A percentile compares a stretch with the other conserved stretches of the same genome.
Evolutionary conservation across 2,113 vertebrate genomes (phyloP).

Genomic region (Ophthalmolycus amberensis): DNA sequence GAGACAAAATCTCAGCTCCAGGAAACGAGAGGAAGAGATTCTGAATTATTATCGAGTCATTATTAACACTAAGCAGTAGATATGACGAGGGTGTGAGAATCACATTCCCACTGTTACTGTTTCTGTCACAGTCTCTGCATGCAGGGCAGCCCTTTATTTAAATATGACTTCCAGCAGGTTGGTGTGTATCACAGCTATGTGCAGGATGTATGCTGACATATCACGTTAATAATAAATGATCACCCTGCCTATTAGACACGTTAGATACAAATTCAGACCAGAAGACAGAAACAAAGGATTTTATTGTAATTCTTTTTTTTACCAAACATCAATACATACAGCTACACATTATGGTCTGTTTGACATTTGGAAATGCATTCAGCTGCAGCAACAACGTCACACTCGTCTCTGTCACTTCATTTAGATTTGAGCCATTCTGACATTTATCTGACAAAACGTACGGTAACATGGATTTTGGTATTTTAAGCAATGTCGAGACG

Average conservation of each 20-base stretch:
- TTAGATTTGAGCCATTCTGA: conserved; percentile 58
- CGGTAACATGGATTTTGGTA: conserved; percentile 52
- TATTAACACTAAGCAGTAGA: conserved; percentile 7
- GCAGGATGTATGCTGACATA: not conserved
- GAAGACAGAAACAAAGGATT: conserved; percentile 48
- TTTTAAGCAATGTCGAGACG: conserved; percentile 55
- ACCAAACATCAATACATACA: conserved; percentile 76
- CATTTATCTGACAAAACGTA: conserved; percentile 63
- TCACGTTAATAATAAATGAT: conserved; percentile 1
- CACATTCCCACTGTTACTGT: conserved; percentile 4
- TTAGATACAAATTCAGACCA: conserved; percentile 14
- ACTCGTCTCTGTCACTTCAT: conserved; percentile 37
- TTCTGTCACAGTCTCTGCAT: not conserved
- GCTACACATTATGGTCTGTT: conserved; percentile 68
- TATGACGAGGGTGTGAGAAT: not conserved
- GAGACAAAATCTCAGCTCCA: conserved; percentile 41
- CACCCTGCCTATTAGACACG: not conserved
- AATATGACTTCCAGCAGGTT: not conserved
- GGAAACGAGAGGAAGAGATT: conserved; percentile 12
- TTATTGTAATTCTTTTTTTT: conserved; percentile 54
- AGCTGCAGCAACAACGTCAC: conserved; percentile 47
- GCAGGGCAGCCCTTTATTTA: not conserved
- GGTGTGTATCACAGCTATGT: not conserved
- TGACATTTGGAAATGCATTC: conserved; percentile 71
- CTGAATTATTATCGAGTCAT: not conserved